phyloP scores from a whole-genome alignment of 2,888 invertebrate genomes.

The Cerastoderma edule region DNA sequence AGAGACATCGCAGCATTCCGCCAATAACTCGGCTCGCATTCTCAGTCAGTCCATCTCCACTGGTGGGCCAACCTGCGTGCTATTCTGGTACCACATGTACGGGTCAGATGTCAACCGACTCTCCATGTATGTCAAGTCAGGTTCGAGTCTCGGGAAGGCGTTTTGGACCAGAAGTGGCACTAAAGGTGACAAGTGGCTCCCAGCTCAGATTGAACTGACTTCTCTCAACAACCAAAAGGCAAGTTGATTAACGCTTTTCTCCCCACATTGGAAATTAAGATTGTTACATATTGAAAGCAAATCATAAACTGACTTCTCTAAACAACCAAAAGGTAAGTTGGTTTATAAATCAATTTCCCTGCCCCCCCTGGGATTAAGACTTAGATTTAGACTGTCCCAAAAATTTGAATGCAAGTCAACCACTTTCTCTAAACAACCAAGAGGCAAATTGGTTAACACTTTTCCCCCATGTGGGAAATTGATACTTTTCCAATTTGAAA shows the following conservation, averaged over 20 bases:
- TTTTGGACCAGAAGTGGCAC: slow-evolving; percentile 68
- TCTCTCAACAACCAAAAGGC: slow-evolving; percentile 38
- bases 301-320: too few relatives aligned
- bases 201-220: slow-evolving; percentile 63
- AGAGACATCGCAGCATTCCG: slow-evolving; percentile 65
- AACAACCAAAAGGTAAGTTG: slow-evolving; percentile 40
- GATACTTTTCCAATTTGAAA: too few relatives aligned
- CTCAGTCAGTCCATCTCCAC: slow-evolving; percentile 65
- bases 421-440: too few relatives aligned
- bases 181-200: slow-evolving; percentile 72
- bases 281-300: too few relatives aligned
- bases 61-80: slow-evolving; percentile 66
- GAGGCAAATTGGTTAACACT: too few relatives aligned
- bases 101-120: slow-evolving; percentile 77
- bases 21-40: slow-evolving; percentile 72
- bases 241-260: too few relatives aligned
- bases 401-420: too few relatives aligned
- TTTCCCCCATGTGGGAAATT: too few relatives aligned
- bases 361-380: too few relatives aligned
- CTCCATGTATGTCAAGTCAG: slow-evolving; percentile 66
- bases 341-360: too few relatives aligned
- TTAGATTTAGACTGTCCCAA: too few relatives aligned
- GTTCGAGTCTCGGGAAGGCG: slow-evolving; percentile 43
- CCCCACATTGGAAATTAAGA: too few relatives aligned
- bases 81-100: slow-evolving; percentile 83